These are phyloP conservation scores for Stictocephala bisonia DNA, from an alignment of 2,888 invertebrate genomes.

Conservation along the genomic window DNA sequence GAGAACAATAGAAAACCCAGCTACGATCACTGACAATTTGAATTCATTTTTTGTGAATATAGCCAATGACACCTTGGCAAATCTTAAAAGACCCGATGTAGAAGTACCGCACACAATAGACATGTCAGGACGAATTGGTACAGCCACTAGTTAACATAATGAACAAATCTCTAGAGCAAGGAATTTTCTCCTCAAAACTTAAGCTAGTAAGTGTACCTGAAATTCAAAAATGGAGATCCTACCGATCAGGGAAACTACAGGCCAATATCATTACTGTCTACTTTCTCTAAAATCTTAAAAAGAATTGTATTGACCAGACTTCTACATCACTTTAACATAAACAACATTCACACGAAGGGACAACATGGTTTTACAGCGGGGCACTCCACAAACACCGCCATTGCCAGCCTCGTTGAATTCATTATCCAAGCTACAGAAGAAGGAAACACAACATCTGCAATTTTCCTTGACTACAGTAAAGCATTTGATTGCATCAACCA, in stretches of 20 bases:
- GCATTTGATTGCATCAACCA: background rate
- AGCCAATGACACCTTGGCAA: too few relatives aligned
- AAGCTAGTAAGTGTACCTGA: background rate
- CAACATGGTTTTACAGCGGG: slow-evolving; percentile 4
- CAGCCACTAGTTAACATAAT: background rate
- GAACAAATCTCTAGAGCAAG: slow-evolving; percentile 5
- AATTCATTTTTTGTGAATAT: too few relatives aligned
- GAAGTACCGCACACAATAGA: too few relatives aligned
- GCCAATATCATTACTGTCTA: slow-evolving; percentile 8
- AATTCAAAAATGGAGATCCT: background rate
- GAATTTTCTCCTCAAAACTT: too few relatives aligned
- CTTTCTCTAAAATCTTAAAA: slow-evolving; percentile 8
- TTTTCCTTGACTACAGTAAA: background rate
- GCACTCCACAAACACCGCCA: slow-evolving; percentile 9
- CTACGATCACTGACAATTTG: background rate
- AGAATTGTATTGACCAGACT: slow-evolving; percentile 3
- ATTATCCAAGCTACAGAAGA: background rate
- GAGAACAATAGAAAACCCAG: background rate
- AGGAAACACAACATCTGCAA: slow-evolving; percentile 1
- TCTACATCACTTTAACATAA: background rate
- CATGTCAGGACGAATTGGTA: background rate
- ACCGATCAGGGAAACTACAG: too few relatives aligned
- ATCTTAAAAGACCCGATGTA: too few relatives aligned
- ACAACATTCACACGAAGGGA: background rate
- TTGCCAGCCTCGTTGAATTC: background rate